Evolutionary conservation across 2,113 vertebrate genomes (phyloP).

Genomic region (Leptocoma aspasia): DNA sequence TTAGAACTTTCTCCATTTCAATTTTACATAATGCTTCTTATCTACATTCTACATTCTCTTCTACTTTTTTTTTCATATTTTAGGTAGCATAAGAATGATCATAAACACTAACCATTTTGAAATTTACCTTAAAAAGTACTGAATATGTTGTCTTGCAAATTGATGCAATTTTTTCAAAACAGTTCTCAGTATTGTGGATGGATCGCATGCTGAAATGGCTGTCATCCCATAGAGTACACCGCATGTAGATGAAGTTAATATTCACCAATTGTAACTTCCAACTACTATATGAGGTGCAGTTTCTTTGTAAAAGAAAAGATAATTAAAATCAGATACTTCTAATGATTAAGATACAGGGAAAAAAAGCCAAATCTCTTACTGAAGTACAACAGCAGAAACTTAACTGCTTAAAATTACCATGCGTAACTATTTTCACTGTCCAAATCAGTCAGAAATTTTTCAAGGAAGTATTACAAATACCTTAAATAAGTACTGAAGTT

Average conservation of each 20-base stretch:
- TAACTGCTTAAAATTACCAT: neutral
- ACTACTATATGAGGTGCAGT: neutral
- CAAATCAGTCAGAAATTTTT: neutral
- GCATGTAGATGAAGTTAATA: neutral
- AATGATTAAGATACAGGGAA: accelerated
- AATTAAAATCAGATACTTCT: neutral
- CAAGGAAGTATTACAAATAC: neutral
- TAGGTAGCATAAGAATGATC: neutral
- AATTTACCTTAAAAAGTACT: neutral
- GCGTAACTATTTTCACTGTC: neutral
- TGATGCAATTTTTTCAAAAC: neutral
- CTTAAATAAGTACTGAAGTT: neutral
- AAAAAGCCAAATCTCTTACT: neutral
- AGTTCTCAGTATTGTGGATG: neutral
- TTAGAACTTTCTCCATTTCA: neutral
- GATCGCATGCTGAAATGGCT: neutral
- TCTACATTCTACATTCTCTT: no score
- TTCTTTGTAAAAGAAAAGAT: neutral
- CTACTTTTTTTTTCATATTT: neutral
- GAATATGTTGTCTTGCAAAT: neutral
- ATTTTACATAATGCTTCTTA: neutral
- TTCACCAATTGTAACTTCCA: neutral
- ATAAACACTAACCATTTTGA: neutral
- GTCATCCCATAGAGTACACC: neutral
- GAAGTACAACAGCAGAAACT: neutral